Evolutionary conservation across 2,797 vertebrate species (phyloP).

Genomic region (Pempheris klunzingeri): DNA sequence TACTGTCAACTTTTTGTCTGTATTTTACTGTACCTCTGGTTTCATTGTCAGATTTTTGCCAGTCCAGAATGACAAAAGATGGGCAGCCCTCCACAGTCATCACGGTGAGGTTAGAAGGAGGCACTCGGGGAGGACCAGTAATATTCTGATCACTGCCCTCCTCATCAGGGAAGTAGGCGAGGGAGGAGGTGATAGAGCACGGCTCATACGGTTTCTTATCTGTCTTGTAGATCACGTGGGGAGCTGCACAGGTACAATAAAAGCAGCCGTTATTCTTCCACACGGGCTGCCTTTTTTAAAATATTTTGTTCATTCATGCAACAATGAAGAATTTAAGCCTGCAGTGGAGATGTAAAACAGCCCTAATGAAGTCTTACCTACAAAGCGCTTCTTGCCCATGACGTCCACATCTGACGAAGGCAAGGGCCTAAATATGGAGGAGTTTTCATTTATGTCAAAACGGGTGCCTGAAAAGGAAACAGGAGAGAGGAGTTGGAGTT

Average conservation of each 20-base stretch:
- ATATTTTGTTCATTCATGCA: not conserved
- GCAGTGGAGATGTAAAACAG: not conserved
- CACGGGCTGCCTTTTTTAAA: not conserved
- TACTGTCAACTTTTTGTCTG: not conserved
- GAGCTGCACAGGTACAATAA: constrained; percentile 78
- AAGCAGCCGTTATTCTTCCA: not conserved
- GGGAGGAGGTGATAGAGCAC: constrained; percentile 94
- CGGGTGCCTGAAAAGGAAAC: constrained; percentile 74
- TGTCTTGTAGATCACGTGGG: constrained; percentile 94
- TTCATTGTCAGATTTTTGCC: constrained; percentile 94
- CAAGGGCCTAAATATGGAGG: constrained; percentile 90
- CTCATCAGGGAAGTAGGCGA: constrained; percentile 92
- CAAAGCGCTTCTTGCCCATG: constrained; percentile 91
- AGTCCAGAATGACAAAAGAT: constrained; percentile 95
- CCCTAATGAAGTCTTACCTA: constrained; percentile 83
- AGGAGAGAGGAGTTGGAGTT: constrained; percentile 46
- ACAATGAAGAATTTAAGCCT: not conserved
- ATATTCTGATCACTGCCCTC: constrained; percentile 85
- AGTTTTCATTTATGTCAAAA: constrained; percentile 85
- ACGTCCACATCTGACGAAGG: constrained; percentile 93
- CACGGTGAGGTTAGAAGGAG: constrained; percentile 95
- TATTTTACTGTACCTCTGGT: constrained; percentile 89
- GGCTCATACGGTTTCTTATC: constrained; percentile 91
- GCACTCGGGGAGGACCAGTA: constrained; percentile 87
- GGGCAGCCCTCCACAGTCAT: constrained; percentile 97